Conservation (phyloP, 2,113 vertebrate genomes). For the Oophaga pumilio region DNA sequence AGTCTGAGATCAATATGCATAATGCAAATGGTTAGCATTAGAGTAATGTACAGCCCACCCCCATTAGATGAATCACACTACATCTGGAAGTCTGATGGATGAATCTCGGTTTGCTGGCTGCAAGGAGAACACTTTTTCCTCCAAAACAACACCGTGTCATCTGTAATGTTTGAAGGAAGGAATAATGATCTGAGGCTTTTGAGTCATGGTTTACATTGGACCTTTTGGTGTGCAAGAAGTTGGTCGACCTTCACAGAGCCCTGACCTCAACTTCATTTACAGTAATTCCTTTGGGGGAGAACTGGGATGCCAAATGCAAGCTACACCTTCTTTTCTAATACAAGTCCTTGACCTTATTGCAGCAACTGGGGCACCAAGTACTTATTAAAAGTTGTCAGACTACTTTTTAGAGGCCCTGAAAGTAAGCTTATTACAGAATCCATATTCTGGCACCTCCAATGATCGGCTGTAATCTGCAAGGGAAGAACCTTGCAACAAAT, state of each 20-base stretch:
- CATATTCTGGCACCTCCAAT: too few species aligned
- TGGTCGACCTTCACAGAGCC: too few species aligned
- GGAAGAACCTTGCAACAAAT: too few species aligned
- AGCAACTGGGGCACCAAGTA: background rate
- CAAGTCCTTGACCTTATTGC: background rate
- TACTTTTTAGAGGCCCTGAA: background rate
- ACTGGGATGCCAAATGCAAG: background rate
- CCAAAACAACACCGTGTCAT: too few species aligned
- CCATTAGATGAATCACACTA: background rate
- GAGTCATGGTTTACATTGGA: background rate
- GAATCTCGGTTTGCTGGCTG: background rate
- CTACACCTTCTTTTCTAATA: background rate
- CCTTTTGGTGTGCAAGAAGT: background rate
- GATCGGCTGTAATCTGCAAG: too few species aligned
- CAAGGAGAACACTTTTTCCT: background rate
- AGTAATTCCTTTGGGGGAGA: background rate
- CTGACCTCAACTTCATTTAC: background rate
- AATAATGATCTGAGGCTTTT: too few species aligned
- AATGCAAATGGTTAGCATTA: background rate
- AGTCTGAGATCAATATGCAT: background rate
- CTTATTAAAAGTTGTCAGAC: background rate
- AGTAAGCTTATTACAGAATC: too few species aligned
- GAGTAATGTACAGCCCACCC: background rate
- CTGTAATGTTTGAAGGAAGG: too few species aligned
- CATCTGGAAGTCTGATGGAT: background rate